Base-by-base conservation (phyloP, 2,113 vertebrate genomes). In the Podilymbus podiceps region DNA sequence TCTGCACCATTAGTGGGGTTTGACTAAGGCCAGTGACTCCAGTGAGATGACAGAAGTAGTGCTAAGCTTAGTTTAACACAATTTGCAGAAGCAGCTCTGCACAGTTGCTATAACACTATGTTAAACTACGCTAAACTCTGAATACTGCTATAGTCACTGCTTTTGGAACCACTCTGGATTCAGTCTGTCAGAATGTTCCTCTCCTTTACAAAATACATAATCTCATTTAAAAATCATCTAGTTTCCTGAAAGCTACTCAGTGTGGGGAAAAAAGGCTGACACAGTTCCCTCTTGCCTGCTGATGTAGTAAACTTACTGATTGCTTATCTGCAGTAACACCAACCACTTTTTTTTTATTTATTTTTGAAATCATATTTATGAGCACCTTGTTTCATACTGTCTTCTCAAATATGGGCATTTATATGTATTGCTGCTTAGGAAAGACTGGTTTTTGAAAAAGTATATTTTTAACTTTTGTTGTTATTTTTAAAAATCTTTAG, bases 101-200 rank as follows among this genome's bases (percentile, higher is more conserved):
- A 95, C 96, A 94, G 95, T 97, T 97, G 93, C 94, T 96, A 89
- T 94, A 96, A 95, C 93, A 95, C 89, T 85, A 15, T 76, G 94
- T 84, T 95, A 96, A 97, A 95, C 95, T 95, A 97, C 96, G 96
- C 95, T 96, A 96, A 97, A 97, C 88, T 97, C 94, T 88, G 93
- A 97, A 95, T 72, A 62, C 88, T 97, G 91, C 95, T 77, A 68
- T 79, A 96, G 94, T 98, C 92, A 52, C 93, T 94, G 96, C 88
- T 96, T 95, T 97, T 95, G 97, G 94, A 95, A 93, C 88, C 87
- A 64, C 84, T 85, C 85, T 91, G 91, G 96, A 95, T 94, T 88
- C 94, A 96, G 95, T 96, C 97, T 98, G 97, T 98, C 86, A 69
- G 90, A 96, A 81, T 91, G 88, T 85, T 97, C 96, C 86, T 92